phyloP scores from a whole-genome alignment of 1,140 invertebrate species.

The Nasonia vitripennis region DNA sequence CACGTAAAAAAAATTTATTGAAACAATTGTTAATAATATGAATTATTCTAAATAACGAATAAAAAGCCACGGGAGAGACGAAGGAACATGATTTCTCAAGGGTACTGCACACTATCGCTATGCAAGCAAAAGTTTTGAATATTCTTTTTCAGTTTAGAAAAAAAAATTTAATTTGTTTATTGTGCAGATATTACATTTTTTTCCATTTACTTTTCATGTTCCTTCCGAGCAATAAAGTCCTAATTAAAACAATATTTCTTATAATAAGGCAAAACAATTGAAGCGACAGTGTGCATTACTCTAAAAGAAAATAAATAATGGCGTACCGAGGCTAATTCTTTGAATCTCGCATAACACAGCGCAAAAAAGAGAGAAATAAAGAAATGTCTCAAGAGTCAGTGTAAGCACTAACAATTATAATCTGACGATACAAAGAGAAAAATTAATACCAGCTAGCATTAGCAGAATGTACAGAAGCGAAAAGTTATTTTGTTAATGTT shows the following conservation, averaged over 20 bases:
- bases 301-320: conserved; percentile 17
- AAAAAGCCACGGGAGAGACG: conserved; percentile 30
- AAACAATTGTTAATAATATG: conserved; percentile 41
- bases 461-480: conserved; percentile 57
- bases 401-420: conserved; percentile 3
- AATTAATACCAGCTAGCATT: conserved; percentile 54
- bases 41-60: conserved; percentile 14
- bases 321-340: conserved; percentile 11
- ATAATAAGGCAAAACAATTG: not conserved
- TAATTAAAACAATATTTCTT: no score
- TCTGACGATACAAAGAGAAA: conserved; percentile 33
- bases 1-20: conserved; percentile 46
- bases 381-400: not conserved
- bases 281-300: conserved; percentile 36
- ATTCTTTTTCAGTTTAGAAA: not conserved
- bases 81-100: conserved; percentile 24
- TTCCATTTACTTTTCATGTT: no score
- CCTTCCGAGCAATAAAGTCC: no score
- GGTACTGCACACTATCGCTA: conserved; percentile 14
- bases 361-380: not conserved
- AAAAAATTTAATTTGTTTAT: not conserved
- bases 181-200: not conserved
- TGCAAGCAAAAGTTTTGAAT: conserved; percentile 1
- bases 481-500: conserved; percentile 62
- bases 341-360: conserved; percentile 14